These are phyloP conservation scores for Leistus spinibarbis DNA, from an alignment of 2,888 invertebrate species.

Conservation along the genomic window DNA sequence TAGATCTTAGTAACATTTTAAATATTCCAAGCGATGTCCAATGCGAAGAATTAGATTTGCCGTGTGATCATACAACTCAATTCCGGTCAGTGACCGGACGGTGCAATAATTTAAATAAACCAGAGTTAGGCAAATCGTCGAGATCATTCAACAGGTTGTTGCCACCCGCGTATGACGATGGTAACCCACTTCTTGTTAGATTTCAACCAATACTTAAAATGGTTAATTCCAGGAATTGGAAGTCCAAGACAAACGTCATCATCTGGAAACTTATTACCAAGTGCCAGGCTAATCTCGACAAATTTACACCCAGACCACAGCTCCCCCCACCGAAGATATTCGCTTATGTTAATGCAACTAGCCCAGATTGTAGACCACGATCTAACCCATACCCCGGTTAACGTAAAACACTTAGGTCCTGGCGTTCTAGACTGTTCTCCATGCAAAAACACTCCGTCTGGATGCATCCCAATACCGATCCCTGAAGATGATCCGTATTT, in stretches of 20 bases:
- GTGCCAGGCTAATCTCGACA: constrained; percentile 67
- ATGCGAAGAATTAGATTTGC: constrained; percentile 53
- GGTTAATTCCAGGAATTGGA: constrained; percentile 54
- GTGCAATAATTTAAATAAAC: constrained; percentile 73
- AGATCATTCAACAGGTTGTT: constrained; percentile 65
- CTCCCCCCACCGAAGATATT: constrained; percentile 64
- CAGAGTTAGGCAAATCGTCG: constrained; percentile 71
- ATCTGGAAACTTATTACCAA: constrained; percentile 61
- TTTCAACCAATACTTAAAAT: too few species aligned
- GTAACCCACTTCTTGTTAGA: constrained; percentile 52
- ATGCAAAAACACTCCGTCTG: constrained; percentile 58
- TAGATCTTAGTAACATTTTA: constrained; percentile 55
- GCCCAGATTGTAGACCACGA: constrained; percentile 76
- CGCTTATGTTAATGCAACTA: constrained; percentile 72
- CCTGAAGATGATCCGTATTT: constrained; percentile 60
- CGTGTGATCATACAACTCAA: constrained; percentile 59
- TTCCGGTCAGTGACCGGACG: constrained; percentile 75
- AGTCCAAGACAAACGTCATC: constrained; percentile 53
- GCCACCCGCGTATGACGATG: constrained; percentile 66
- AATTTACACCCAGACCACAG: constrained; percentile 62
- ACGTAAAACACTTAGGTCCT: constrained; percentile 55
- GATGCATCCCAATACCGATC: constrained; percentile 62
- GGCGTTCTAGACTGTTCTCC: constrained; percentile 57
- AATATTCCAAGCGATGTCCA: constrained; percentile 55
- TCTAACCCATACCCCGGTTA: constrained; percentile 66